Evolutionary conservation across 2,113 vertebrate genomes (phyloP).

Genomic region (Larimichthys polyactis): DNA sequence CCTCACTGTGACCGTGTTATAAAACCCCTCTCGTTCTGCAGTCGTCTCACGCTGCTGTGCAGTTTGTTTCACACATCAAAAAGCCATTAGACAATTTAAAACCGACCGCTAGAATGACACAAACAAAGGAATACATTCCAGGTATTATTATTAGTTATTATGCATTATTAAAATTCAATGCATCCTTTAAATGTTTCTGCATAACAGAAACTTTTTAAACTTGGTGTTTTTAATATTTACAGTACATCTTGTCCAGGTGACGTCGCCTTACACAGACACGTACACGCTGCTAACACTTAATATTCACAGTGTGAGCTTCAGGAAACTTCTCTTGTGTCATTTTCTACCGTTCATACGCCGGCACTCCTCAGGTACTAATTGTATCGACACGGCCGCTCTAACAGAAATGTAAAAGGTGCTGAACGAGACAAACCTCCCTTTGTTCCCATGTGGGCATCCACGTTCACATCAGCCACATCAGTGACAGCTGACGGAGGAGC

Average conservation of each 20-base stretch:
- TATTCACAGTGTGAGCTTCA: not conserved
- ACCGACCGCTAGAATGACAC: not conserved
- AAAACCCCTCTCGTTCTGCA: not conserved
- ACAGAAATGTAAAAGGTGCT: conserved; percentile 66
- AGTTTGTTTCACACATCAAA: not conserved
- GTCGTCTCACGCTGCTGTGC: not conserved
- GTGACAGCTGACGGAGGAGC: conserved; percentile 83
- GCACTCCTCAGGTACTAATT: conserved; percentile 56
- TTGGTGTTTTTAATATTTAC: not conserved
- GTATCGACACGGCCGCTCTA: conserved; percentile 45
- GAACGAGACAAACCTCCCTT: conserved; percentile 75
- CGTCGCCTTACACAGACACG: not conserved
- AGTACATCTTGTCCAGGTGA: not conserved
- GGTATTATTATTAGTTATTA: too few relatives aligned
- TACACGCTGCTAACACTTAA: not conserved
- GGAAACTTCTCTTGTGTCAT: not conserved
- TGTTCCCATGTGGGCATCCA: conserved; percentile 67
- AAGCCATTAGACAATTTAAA: not conserved
- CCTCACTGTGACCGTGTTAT: not conserved
- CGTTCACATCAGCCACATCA: conserved; percentile 70
- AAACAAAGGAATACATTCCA: not conserved
- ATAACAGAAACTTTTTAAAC: too few relatives aligned
- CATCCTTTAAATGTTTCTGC: not conserved
- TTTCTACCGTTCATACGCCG: not conserved
- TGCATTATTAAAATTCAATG: not conserved